Conservation (phyloP, 2,113 vertebrate genomes). For the Eolophus roseicapilla region DNA sequence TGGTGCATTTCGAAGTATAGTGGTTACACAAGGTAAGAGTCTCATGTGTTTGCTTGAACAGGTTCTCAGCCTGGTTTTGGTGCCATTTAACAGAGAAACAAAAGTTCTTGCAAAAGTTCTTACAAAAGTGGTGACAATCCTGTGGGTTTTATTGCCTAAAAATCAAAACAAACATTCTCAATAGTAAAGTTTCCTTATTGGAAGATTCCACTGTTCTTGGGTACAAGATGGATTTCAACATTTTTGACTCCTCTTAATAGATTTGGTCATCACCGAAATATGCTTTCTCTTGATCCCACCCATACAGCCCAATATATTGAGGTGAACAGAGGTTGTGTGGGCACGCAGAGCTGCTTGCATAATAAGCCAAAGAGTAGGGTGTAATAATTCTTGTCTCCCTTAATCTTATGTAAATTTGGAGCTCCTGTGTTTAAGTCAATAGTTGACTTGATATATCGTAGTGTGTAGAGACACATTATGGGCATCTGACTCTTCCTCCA, state of each 20-base stretch:
- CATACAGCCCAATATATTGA: accelerated
- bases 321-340: not conserved
- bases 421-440: not conserved
- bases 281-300: not conserved
- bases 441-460: not conserved
- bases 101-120: not conserved
- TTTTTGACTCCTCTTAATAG: not conserved
- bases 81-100: not conserved
- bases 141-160: not conserved
- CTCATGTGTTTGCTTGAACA: not conserved
- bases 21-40: not conserved
- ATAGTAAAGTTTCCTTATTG: not conserved
- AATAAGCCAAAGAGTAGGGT: not conserved
- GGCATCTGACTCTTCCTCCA: not conserved
- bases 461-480: not conserved
- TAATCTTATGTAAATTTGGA: not conserved
- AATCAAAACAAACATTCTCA: not conserved
- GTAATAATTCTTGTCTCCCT: not conserved
- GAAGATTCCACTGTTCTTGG: not conserved
- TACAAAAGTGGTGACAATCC: not conserved
- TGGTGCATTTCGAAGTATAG: not conserved
- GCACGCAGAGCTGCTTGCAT: not conserved
- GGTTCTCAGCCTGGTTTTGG: not conserved
- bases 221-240: not conserved
- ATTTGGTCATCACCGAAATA: not conserved